These are phyloP conservation scores for Suricata suricatta DNA, from an alignment of 2,113 vertebrate genomes.

Conservation along the genomic window DNA sequence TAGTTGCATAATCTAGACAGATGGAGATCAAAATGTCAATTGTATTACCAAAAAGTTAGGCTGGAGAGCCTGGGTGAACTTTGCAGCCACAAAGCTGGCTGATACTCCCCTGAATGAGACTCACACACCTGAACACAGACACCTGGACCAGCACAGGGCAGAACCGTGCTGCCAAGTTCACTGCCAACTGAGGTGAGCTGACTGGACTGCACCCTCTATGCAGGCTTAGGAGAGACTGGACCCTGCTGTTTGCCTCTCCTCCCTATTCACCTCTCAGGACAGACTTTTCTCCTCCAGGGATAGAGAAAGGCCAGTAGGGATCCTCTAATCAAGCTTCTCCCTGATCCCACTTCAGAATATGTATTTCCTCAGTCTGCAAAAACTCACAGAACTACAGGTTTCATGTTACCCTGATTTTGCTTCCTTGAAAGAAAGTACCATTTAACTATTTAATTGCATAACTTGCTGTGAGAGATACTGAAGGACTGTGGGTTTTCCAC, in stretches of 20 bases:
- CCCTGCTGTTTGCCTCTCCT: neutral
- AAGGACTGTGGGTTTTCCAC: neutral
- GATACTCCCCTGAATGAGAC: neutral
- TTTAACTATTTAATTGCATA: neutral
- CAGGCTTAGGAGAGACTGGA: neutral
- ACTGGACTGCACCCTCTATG: accelerated
- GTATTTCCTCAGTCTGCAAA: neutral
- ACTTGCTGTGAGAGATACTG: neutral
- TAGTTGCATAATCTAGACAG: neutral
- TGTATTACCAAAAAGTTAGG: neutral
- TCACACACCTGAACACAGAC: neutral
- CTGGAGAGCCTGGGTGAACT: neutral
- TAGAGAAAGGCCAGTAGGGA: neutral
- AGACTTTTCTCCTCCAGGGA: neutral
- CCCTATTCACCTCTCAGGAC: neutral
- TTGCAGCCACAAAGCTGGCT: neutral
- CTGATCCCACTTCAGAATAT: neutral
- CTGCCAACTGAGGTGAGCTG: neutral
- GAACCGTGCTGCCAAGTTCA: neutral
- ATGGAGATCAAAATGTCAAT: conserved; percentile 31
- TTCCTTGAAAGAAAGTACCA: neutral
- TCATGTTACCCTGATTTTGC: neutral
- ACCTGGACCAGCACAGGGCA: neutral
- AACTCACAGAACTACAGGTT: neutral
- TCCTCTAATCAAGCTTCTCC: neutral